Conservation (phyloP, 2,113 vertebrate genomes). For the Lophura nycthemera region DNA sequence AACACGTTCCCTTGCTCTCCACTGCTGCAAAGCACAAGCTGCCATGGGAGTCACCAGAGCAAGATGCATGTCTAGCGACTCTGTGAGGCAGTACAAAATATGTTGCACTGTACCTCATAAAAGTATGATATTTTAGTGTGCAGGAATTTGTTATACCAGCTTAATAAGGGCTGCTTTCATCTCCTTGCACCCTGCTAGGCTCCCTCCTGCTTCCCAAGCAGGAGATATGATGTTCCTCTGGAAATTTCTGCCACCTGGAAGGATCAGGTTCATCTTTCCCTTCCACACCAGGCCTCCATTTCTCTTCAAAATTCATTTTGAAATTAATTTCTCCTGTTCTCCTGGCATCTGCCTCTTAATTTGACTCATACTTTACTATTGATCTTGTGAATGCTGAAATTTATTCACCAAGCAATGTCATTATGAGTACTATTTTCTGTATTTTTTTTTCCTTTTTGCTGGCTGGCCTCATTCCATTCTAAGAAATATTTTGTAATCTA, state of each 20-base stretch:
- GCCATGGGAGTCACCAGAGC: background rate
- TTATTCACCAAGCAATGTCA: conserved; percentile 35
- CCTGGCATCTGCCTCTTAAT: conserved; percentile 24
- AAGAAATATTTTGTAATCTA: background rate
- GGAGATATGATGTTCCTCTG: background rate
- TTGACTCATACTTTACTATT: conserved; percentile 5
- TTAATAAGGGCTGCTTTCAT: background rate
- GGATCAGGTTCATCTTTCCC: background rate
- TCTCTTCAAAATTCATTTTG: background rate
- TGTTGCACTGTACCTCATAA: background rate
- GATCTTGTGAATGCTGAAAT: background rate
- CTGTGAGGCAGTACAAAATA: conserved; percentile 1
- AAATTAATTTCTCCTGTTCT: conserved; percentile 16
- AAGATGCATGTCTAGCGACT: background rate
- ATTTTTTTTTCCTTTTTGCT: background rate
- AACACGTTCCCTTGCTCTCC: conserved; percentile 23
- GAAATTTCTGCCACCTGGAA: background rate
- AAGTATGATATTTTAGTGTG: background rate
- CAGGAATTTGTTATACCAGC: background rate
- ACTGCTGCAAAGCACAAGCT: background rate
- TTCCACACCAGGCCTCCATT: background rate
- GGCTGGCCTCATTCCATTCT: conserved; percentile 24
- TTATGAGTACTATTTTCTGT: background rate
- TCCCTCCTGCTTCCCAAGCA: background rate
- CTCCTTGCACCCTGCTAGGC: background rate